phyloP scores from a whole-genome alignment of 2,888 invertebrate species.

The Napeogenes sylphis region DNA sequence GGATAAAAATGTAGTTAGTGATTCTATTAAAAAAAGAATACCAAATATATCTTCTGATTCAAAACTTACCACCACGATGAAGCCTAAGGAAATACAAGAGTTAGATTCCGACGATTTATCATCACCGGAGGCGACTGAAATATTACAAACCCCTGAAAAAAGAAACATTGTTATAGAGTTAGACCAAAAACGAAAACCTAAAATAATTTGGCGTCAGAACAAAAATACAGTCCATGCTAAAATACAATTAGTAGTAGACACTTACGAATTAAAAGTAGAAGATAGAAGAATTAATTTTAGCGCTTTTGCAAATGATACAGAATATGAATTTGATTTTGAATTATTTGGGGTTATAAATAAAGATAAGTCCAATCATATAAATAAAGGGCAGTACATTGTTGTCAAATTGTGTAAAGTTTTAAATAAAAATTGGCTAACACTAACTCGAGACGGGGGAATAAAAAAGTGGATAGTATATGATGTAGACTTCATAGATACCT shows the following conservation, averaged over 20 bases:
- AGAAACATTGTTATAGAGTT: constrained; percentile 16
- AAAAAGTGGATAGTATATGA: constrained; percentile 65
- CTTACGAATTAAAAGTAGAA: constrained; percentile 50
- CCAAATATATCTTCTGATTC: background rate
- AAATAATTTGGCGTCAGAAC: constrained; percentile 60
- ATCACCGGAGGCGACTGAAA: constrained; percentile 30
- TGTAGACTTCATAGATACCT: constrained; percentile 51
- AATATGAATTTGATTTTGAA: constrained; percentile 58
- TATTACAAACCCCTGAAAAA: constrained; percentile 17
- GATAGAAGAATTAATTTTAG: constrained; percentile 48
- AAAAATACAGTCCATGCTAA: constrained; percentile 48
- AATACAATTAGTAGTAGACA: constrained; percentile 53
- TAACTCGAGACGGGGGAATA: constrained; percentile 43
- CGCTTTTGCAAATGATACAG: constrained; percentile 41
- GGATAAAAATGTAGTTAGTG: background rate
- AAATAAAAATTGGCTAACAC: constrained; percentile 52
- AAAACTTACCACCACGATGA: background rate
- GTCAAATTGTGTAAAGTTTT: constrained; percentile 52
- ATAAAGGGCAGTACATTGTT: constrained; percentile 61
- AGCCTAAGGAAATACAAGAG: constrained; percentile 23
- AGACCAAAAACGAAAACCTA: constrained; percentile 46
- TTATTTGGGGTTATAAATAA: constrained; percentile 57
- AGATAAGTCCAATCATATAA: constrained; percentile 43
- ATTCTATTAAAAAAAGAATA: background rate
- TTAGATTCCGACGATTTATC: constrained; percentile 47